Evolutionary conservation across 2,888 invertebrate species (phyloP).

Genomic region (Hypercompe scribonia): DNA sequence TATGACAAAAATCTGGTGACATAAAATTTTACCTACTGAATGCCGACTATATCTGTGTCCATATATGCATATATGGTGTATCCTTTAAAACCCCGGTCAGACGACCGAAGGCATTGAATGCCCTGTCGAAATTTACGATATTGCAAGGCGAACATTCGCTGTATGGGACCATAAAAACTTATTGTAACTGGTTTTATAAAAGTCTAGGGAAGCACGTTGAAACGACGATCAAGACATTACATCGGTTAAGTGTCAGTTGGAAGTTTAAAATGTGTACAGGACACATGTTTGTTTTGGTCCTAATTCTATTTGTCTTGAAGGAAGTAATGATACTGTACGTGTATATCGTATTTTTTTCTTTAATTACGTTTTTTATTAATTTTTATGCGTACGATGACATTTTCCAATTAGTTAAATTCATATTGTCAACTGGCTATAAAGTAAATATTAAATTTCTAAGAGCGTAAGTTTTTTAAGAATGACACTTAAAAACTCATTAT

Average conservation of each 20-base stretch:
- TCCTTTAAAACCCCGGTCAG: conserved; percentile 51
- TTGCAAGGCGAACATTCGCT: conserved; percentile 52
- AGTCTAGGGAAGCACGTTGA: conserved; percentile 50
- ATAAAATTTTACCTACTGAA: conserved; percentile 58
- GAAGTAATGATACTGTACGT: neutral
- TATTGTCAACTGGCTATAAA: too few relatives aligned
- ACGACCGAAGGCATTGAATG: conserved; percentile 58
- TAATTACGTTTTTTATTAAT: neutral
- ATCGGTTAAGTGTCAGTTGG: conserved; percentile 39
- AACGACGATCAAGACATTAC: conserved; percentile 55
- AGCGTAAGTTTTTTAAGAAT: too few relatives aligned
- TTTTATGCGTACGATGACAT: neutral
- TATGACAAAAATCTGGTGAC: conserved; percentile 34
- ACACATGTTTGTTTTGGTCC: conserved; percentile 6
- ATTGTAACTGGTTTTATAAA: conserved; percentile 52
- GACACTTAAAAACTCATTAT: too few relatives aligned
- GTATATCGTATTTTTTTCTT: neutral
- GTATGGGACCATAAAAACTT: conserved; percentile 61
- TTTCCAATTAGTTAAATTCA: neutral
- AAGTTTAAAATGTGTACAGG: conserved; percentile 13
- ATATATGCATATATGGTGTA: conserved; percentile 29
- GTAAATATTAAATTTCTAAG: too few relatives aligned
- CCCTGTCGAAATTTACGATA: conserved; percentile 61
- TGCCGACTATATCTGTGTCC: conserved; percentile 44
- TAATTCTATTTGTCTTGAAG: neutral